phyloP scores from a whole-genome alignment of 2,888 invertebrate genomes.

The Tipula confusa region DNA sequence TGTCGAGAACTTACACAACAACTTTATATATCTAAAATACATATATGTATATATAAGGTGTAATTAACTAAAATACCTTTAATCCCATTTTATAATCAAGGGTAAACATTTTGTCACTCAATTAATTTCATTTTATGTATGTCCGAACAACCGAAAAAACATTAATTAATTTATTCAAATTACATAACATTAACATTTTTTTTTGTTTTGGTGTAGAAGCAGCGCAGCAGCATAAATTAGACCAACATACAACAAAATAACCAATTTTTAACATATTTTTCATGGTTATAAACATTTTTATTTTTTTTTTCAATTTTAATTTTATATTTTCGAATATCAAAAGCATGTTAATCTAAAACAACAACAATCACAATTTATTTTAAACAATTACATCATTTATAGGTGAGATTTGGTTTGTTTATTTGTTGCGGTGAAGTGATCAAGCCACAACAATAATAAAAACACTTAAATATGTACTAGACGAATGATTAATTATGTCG shows the following conservation, averaged over 20 bases:
- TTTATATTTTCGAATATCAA: neutral
- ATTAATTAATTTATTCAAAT: slow-evolving; percentile 9
- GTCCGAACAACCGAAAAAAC: neutral
- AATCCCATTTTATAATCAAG: slow-evolving; percentile 25
- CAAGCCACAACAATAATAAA: neutral
- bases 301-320: neutral
- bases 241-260: neutral
- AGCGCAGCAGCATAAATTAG: slow-evolving; percentile 13
- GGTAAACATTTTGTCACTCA: slow-evolving; percentile 9
- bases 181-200: neutral
- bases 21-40: too few species aligned
- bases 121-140: slow-evolving; percentile 15
- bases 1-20: neutral
- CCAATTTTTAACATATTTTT: neutral
- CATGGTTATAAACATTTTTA: neutral
- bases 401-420: neutral
- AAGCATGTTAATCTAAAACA: neutral
- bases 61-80: neutral
- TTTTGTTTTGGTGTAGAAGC: neutral
- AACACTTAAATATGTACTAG: neutral
- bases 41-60: neutral
- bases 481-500: neutral
- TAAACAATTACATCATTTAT: slow-evolving; percentile 4
- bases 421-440: neutral
- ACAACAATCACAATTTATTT: neutral